Conservation (phyloP, 2,113 vertebrate species). For the Malurus elegans region DNA sequence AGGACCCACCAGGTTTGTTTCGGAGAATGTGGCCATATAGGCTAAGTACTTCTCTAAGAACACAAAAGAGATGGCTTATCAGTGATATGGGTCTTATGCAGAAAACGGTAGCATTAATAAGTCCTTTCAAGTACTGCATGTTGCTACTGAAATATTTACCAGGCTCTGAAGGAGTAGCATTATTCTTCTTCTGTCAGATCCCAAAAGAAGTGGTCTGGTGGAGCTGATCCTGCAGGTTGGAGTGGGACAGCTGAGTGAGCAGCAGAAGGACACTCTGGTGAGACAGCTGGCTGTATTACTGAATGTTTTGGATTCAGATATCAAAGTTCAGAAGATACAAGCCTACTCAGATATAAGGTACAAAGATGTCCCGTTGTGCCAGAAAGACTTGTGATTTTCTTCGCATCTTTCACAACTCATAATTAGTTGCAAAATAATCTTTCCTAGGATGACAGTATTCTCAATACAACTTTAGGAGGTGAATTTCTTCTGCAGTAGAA, state of each 20-base stretch:
- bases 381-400: background rate
- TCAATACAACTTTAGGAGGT: background rate
- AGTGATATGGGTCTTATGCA: background rate
- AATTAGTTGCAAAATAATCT: background rate
- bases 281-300: slow-evolving; percentile 85
- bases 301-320: slow-evolving; percentile 81
- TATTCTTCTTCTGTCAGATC: slow-evolving; percentile 52
- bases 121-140: background rate
- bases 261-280: slow-evolving; percentile 83
- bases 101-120: background rate
- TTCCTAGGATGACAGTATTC: background rate
- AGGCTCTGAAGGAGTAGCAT: background rate
- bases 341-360: slow-evolving; percentile 89
- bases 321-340: slow-evolving; percentile 83
- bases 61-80: background rate
- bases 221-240: slow-evolving; percentile 89
- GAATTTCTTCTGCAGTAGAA: background rate
- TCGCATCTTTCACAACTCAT: background rate
- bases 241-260: slow-evolving; percentile 78
- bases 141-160: background rate
- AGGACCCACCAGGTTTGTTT: background rate
- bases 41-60: background rate
- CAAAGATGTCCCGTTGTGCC: background rate
- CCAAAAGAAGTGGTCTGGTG: slow-evolving; percentile 78
- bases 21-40: background rate